phyloP scores from a whole-genome alignment of 2,888 invertebrate species.

The Neocrepidodera transversa region DNA sequence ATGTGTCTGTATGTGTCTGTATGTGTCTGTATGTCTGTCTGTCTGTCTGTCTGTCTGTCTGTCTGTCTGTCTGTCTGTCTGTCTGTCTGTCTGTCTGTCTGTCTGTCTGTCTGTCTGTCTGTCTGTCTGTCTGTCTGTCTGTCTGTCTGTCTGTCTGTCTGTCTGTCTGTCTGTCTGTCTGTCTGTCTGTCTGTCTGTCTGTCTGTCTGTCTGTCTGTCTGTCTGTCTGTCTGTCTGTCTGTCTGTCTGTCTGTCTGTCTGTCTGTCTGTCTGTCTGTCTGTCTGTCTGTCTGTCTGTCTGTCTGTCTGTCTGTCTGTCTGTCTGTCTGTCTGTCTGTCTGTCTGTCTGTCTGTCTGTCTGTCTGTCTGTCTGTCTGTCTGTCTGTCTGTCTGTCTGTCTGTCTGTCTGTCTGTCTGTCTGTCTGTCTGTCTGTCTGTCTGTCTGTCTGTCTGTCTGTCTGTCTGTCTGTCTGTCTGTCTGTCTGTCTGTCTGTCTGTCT shows the following conservation, averaged over 20 bases:
- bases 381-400: slow-evolving; percentile 13
- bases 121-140: background rate
- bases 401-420: slow-evolving; percentile 12
- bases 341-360: slow-evolving; percentile 6
- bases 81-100: no score
- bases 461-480: slow-evolving; percentile 17
- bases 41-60: no score
- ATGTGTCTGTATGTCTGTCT: no score
- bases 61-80: no score
- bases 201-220: slow-evolving; percentile 15
- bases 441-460: slow-evolving; percentile 13
- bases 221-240: slow-evolving; percentile 15
- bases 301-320: slow-evolving; percentile 12
- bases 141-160: background rate
- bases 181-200: slow-evolving; percentile 17
- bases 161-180: slow-evolving; percentile 14
- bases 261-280: slow-evolving; percentile 14
- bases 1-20: no score
- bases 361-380: slow-evolving; percentile 7
- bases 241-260: slow-evolving; percentile 21
- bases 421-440: slow-evolving; percentile 14
- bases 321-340: slow-evolving; percentile 17
- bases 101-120: no score
- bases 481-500: slow-evolving; percentile 18
- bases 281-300: slow-evolving; percentile 11